phyloP scores from a whole-genome alignment of 2,888 invertebrate species.

The Troides helena region DNA sequence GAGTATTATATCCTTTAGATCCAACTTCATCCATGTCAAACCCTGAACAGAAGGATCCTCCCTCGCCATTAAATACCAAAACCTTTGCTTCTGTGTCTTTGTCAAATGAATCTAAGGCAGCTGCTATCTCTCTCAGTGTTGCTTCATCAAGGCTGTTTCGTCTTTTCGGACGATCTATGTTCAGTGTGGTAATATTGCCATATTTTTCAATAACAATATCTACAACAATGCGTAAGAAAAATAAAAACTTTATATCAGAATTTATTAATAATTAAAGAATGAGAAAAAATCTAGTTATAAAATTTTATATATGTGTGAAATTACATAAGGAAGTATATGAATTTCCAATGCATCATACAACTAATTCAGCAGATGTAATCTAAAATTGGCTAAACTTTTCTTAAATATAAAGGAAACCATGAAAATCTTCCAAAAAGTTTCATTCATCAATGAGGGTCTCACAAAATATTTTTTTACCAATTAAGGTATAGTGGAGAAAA shows the following conservation, averaged over 20 bases:
- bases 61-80: slow-evolving; percentile 92
- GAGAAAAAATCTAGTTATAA: neutral
- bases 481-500: no score
- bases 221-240: slow-evolving; percentile 38
- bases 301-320: no score
- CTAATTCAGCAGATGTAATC: no score
- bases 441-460: no score
- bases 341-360: no score
- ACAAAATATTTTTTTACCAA: no score
- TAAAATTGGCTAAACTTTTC: no score
- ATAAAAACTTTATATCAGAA: neutral
- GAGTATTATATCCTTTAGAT: slow-evolving; percentile 59
- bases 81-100: slow-evolving; percentile 84
- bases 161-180: slow-evolving; percentile 91
- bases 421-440: no score
- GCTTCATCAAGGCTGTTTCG: slow-evolving; percentile 90
- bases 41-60: slow-evolving; percentile 97
- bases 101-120: slow-evolving; percentile 90
- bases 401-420: no score
- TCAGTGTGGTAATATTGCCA: slow-evolving; percentile 86
- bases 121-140: slow-evolving; percentile 84
- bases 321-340: no score
- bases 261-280: neutral
- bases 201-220: slow-evolving; percentile 81
- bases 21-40: slow-evolving; percentile 90